Conservation (phyloP, 64 coral and sea anemone species). For the Actinia tenebrosa region DNA sequence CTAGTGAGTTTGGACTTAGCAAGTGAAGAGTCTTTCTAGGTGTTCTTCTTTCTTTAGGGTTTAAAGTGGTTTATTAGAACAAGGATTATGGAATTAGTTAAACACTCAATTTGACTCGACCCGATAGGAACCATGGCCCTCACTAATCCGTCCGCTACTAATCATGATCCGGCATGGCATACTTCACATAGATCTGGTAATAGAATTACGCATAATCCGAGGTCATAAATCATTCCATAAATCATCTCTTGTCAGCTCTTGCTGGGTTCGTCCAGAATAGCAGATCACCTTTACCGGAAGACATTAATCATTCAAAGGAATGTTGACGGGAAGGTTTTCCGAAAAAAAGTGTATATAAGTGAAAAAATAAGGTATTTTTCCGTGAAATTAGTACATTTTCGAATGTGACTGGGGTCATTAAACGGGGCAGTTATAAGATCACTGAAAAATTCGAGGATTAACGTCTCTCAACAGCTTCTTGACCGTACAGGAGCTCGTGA, state of each 20-base stretch:
- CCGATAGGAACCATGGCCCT: background rate
- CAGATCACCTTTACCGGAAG: slow-evolving; percentile 14
- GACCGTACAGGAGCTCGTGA: background rate
- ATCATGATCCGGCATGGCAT: background rate
- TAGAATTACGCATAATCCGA: slow-evolving; percentile 1
- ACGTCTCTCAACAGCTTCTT: background rate
- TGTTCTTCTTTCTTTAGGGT: background rate
- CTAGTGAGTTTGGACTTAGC: too few relatives aligned
- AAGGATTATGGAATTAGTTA: slow-evolving; percentile 15
- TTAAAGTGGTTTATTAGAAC: background rate
- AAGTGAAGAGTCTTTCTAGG: background rate
- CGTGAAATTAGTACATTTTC: background rate
- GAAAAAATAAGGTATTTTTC: background rate
- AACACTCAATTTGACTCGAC: background rate
- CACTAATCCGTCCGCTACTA: background rate
- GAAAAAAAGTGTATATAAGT: background rate
- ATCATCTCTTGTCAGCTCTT: background rate
- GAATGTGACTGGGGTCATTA: slow-evolving; percentile 5
- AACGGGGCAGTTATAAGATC: background rate
- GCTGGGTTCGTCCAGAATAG: slow-evolving; percentile 3
- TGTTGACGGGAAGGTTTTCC: background rate
- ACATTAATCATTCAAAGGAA: slow-evolving; percentile 13
- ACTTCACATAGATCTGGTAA: slow-evolving; percentile 15
- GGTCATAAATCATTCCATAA: slow-evolving; percentile 5
- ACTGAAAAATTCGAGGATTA: background rate